phyloP scores from a whole-genome alignment of 2,113 vertebrate species.

The Emydocephalus ijimae region DNA sequence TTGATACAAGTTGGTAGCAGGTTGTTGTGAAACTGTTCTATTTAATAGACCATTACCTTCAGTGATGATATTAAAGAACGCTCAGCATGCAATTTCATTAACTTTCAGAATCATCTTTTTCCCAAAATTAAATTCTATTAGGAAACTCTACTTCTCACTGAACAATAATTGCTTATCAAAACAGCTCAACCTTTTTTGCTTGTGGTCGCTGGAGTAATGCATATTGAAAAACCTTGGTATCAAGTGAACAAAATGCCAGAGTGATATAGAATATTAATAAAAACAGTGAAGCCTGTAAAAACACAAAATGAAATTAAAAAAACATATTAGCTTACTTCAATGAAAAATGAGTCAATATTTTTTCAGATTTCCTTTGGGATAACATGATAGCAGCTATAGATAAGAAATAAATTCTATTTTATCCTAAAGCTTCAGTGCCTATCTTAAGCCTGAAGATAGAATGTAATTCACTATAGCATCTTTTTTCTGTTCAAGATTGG shows the following conservation, averaged over 20 bases:
- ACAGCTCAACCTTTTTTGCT: slow-evolving; percentile 21
- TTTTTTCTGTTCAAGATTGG: slow-evolving; percentile 2
- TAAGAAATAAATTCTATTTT: slow-evolving; percentile 44
- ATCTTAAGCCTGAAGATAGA: slow-evolving; percentile 29
- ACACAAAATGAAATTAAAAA: slow-evolving; percentile 42
- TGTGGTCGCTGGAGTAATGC: slow-evolving; percentile 7
- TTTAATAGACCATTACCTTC: neutral
- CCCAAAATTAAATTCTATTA: slow-evolving; percentile 12
- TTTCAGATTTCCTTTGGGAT: slow-evolving; percentile 26
- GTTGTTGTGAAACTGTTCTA: neutral
- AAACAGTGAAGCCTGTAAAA: slow-evolving; percentile 42
- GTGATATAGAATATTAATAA: slow-evolving; percentile 49
- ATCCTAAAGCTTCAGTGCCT: slow-evolving; percentile 30
- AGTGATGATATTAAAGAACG: neutral
- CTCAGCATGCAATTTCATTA: neutral
- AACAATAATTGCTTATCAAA: slow-evolving; percentile 40
- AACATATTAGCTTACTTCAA: slow-evolving; percentile 8
- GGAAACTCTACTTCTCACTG: slow-evolving; percentile 9
- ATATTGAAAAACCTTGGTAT: slow-evolving; percentile 36
- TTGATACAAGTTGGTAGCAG: neutral
- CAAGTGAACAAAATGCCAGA: slow-evolving; percentile 33
- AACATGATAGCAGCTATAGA: slow-evolving; percentile 29
- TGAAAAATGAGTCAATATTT: slow-evolving; percentile 39
- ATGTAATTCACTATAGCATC: slow-evolving; percentile 6
- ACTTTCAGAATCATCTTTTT: neutral